A percentile compares a stretch with the other conserved stretches of the same genome.
Conservation (phyloP, 35 echinoderm and acorn worm species). For the Stichopus chloronotus region DNA sequence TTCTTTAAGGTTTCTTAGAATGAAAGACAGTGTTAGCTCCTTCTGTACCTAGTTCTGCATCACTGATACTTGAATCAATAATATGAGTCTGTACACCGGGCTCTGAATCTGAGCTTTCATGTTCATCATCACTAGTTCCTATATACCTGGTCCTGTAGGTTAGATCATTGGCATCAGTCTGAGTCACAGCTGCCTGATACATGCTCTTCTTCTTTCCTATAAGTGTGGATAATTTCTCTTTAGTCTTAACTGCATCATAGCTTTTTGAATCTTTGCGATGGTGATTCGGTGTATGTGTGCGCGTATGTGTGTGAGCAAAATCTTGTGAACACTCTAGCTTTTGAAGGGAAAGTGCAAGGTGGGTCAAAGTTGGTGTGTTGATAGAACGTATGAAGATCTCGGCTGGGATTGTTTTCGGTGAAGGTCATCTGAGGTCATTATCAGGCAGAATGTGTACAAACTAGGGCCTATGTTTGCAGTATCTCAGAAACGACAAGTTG, state of each 20-base stretch:
- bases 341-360: no score
- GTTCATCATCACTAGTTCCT: not conserved
- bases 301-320: no score
- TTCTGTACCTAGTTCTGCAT: not conserved
- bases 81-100: not conserved
- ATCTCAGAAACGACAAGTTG: no score
- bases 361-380: no score
- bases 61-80: not conserved
- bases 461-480: no score
- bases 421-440: no score
- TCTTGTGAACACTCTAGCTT: no score
- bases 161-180: not conserved
- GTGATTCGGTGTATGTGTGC: no score
- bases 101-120: not conserved
- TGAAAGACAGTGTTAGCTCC: not conserved
- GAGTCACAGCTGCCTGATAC: not conserved
- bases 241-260: not conserved
- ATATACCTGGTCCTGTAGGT: not conserved
- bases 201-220: not conserved
- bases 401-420: no score
- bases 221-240: not conserved
- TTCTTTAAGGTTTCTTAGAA: conserved; percentile 10
- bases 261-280: no score
- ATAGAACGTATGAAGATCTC: no score
- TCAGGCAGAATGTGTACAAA: no score